Percentiles rank a stretch among this genome's conserved stretches.
Evolutionary conservation across 2,888 invertebrate genomes (phyloP).

Genomic region (Blastobasis adustella): DNA sequence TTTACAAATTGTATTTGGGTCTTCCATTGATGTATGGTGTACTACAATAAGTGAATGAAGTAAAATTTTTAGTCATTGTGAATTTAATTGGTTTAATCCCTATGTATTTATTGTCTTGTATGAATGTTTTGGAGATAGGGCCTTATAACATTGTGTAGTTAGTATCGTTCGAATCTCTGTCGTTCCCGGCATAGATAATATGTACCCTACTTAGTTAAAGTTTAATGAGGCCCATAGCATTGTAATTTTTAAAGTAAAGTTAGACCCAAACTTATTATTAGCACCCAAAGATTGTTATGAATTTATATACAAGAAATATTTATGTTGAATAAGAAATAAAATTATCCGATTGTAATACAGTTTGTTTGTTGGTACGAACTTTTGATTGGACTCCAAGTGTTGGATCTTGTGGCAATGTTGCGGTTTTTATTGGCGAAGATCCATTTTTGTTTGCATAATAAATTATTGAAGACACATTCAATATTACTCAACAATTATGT

Average conservation of each 20-base stretch:
- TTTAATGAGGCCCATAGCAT: conserved; percentile 36
- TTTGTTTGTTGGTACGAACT: conserved; percentile 26
- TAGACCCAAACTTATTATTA: conserved; percentile 40
- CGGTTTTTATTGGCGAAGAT: too few species aligned
- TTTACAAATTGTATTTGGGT: conserved; percentile 9
- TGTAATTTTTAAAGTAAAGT: conserved; percentile 6
- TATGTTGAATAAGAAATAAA: conserved; percentile 74
- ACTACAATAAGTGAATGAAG: background rate
- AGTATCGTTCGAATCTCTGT: too few species aligned
- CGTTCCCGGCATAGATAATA: too few species aligned
- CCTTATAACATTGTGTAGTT: too few species aligned
- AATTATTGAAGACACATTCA: too few species aligned
- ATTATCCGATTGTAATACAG: conserved; percentile 47
- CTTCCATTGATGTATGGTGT: conserved; percentile 11
- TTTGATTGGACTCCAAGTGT: conserved; percentile 49
- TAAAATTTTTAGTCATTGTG: conserved; percentile 60
- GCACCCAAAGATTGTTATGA: conserved; percentile 75
- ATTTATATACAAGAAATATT: conserved; percentile 74
- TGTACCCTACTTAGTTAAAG: too few species aligned
- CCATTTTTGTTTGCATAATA: too few species aligned
- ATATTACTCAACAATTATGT: too few species aligned
- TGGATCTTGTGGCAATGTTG: conserved; percentile 24
- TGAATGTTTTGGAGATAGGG: too few species aligned
- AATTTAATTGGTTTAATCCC: conserved; percentile 24
- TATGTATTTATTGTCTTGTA: conserved; percentile 28